phyloP scores from a whole-genome alignment of 2,113 vertebrate genomes.

The Pagrus major region DNA sequence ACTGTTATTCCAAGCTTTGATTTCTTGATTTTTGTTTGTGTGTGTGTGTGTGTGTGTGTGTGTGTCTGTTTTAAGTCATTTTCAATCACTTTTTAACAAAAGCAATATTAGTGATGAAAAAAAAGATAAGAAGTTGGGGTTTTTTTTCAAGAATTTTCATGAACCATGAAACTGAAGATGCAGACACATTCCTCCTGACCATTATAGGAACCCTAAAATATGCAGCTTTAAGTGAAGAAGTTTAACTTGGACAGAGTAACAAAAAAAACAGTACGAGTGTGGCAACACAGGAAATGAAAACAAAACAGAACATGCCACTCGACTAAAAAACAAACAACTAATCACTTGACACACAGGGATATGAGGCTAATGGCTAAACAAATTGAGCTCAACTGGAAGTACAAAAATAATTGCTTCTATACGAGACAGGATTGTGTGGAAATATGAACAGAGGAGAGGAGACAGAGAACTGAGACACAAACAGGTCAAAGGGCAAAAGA shows the following conservation, averaged over 20 bases:
- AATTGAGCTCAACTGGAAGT: not conserved
- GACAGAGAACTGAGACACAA: not conserved
- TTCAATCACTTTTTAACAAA: not conserved
- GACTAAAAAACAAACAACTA: not conserved
- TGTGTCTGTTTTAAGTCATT: too few relatives aligned
- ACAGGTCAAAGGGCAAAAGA: conserved; percentile 10
- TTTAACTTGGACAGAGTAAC: not conserved
- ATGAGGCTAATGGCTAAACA: not conserved
- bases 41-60: too few relatives aligned
- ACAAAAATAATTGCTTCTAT: not conserved
- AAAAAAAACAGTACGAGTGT: not conserved
- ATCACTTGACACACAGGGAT: not conserved
- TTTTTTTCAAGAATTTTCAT: too few relatives aligned
- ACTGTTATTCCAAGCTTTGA: not conserved
- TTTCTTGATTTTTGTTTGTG: not conserved
- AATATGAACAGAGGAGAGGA: not conserved
- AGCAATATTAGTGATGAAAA: not conserved
- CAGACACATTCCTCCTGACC: not conserved
- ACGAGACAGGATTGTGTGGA: not conserved
- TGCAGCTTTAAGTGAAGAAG: not conserved
- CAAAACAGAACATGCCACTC: not conserved
- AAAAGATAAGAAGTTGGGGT: too few relatives aligned
- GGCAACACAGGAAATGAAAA: not conserved
- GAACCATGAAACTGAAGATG: too few relatives aligned
- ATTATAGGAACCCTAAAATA: not conserved